Conservation (phyloP, 2,113 vertebrate genomes). For the Macrotis lagotis region DNA sequence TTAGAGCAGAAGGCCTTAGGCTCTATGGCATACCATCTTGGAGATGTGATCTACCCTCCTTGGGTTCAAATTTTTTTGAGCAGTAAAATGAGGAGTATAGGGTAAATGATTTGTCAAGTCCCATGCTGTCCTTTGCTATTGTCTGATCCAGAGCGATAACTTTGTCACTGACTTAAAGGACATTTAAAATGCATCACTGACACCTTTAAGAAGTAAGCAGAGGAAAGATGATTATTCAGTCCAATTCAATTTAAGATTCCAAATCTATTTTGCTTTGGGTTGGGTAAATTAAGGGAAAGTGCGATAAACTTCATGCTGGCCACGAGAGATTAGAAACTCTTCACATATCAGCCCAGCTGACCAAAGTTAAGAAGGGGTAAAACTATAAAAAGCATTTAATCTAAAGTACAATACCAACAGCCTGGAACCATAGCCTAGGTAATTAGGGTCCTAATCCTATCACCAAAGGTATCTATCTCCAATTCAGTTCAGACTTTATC, state of each 20-base stretch:
- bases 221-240: not conserved
- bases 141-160: not conserved
- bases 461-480: not conserved
- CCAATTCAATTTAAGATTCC: not conserved
- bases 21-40: not conserved
- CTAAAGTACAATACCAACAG: not conserved
- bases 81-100: not conserved
- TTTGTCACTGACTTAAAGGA: not conserved
- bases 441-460: not conserved
- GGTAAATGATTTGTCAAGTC: not conserved
- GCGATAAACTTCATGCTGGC: not conserved
- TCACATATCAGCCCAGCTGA: not conserved
- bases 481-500: not conserved
- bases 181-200: not conserved
- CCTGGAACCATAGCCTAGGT: not conserved
- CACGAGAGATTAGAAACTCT: not conserved
- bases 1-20: not conserved
- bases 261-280: not conserved
- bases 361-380: not conserved
- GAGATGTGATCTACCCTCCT: not conserved
- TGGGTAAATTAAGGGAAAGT: not conserved
- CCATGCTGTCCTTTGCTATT: not conserved
- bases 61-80: not conserved
- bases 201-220: not conserved
- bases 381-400: not conserved